phyloP scores from a whole-genome alignment of 2,113 vertebrate species.

The Sterrhoptilus dennistouni region DNA sequence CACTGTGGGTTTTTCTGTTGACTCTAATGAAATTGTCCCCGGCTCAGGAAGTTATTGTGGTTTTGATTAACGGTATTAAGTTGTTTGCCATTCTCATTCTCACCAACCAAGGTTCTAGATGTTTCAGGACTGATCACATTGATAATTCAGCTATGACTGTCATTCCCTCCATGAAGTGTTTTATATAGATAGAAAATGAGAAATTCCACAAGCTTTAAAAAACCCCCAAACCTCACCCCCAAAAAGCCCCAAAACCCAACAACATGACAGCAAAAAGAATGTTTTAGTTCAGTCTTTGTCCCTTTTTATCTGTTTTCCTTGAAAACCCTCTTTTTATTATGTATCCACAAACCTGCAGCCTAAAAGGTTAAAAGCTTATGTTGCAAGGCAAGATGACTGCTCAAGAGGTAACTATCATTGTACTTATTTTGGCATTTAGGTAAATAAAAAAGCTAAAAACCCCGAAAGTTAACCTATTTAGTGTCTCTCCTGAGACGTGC shows the following conservation, averaged over 20 bases:
- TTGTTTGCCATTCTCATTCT: not conserved
- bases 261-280: fast-evolving
- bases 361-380: not conserved
- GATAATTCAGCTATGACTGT: not conserved
- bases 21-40: not conserved
- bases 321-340: not conserved
- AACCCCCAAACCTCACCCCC: not conserved
- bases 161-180: not conserved
- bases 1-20: not conserved
- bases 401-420: not conserved
- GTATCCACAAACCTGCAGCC: not conserved
- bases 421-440: not conserved
- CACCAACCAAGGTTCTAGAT: not conserved
- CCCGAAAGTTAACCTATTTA: not conserved
- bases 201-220: not conserved
- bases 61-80: not conserved
- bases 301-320: not conserved
- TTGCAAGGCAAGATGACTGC: not conserved
- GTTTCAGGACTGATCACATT: not conserved
- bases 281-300: not conserved
- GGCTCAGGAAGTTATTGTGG: not conserved
- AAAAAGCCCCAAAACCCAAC: no score
- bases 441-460: not conserved
- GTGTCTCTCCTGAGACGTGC: not conserved
- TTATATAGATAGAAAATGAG: not conserved